Evolutionary conservation across 2,888 invertebrate genomes (phyloP).

Genomic region (Ptychoptera albimana): DNA sequence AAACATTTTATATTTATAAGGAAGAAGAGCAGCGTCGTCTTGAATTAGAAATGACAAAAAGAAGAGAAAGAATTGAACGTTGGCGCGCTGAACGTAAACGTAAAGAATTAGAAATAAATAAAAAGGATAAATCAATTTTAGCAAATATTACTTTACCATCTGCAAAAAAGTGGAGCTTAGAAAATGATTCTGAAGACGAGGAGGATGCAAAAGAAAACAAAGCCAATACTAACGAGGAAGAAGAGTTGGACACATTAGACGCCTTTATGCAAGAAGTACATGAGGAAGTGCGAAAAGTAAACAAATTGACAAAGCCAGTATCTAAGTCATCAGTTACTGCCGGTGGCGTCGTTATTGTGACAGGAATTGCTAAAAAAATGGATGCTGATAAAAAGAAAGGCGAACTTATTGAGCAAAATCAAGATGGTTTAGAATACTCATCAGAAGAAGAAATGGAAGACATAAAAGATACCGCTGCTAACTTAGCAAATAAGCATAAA

Average conservation of each 20-base stretch:
- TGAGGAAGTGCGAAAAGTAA: conserved; percentile 34
- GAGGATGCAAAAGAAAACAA: conserved; percentile 36
- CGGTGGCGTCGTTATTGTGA: conserved; percentile 57
- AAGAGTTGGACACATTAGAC: conserved; percentile 90
- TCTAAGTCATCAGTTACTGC: conserved; percentile 32
- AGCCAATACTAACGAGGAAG: conserved; percentile 38
- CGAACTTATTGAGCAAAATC: conserved; percentile 97
- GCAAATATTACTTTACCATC: conserved; percentile 35
- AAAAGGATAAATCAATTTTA: conserved; percentile 47
- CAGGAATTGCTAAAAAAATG: conserved; percentile 66
- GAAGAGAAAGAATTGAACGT: conserved; percentile 86
- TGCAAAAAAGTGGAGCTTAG: conserved; percentile 83
- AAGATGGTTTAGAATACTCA: conserved; percentile 93
- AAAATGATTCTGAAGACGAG: conserved; percentile 92
- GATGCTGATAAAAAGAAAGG: conserved; percentile 71
- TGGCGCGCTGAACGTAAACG: conserved; percentile 91
- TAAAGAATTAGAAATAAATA: conserved; percentile 64
- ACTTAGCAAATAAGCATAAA: conserved; percentile 75
- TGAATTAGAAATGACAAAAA: conserved; percentile 90
- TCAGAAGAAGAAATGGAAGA: conserved; percentile 95
- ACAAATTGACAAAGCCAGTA: conserved; percentile 31
- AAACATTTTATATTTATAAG: conserved; percentile 24
- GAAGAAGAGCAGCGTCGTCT: conserved; percentile 81
- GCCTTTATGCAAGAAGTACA: conserved; percentile 87
- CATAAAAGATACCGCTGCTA: conserved; percentile 78